phyloP scores from a whole-genome alignment of 2,888 invertebrate genomes.

The Meghimatium bilineatum region DNA sequence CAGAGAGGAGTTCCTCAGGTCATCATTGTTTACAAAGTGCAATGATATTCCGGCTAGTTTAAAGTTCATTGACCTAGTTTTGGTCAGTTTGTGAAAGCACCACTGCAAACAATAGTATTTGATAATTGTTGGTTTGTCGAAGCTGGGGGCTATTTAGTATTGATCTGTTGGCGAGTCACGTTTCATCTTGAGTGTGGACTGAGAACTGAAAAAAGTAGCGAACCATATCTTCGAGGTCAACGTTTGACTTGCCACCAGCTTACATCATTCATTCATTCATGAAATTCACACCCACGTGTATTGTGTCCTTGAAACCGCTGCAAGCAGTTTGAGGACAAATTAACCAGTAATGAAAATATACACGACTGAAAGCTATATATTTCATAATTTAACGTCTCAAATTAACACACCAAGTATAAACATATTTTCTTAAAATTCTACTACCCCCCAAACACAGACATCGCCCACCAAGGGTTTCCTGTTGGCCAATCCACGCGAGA shows the following conservation, averaged over 20 bases:
- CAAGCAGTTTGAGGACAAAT: neutral
- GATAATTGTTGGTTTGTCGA: neutral
- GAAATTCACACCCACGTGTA: neutral
- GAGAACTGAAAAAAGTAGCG: neutral
- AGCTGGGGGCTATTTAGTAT: too few species aligned
- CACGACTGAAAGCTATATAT: neutral
- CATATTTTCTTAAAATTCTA: neutral
- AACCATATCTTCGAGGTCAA: neutral
- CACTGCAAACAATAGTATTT: neutral
- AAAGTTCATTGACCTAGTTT: neutral
- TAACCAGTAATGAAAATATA: neutral
- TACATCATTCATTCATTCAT: slow-evolving; percentile 33
- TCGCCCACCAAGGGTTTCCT: neutral
- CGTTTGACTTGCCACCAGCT: neutral
- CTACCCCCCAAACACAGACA: neutral
- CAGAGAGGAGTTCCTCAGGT: too few species aligned
- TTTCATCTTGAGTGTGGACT: neutral
- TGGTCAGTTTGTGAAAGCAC: neutral
- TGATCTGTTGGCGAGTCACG: too few species aligned
- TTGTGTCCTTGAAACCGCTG: slow-evolving; percentile 17
- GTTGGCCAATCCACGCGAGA: neutral
- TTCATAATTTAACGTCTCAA: neutral
- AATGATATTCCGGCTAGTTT: neutral
- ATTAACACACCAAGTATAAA: neutral
- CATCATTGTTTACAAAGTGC: too few species aligned